Conservation (phyloP, 2,888 invertebrate genomes). For the Pterostichus madidus region DNA sequence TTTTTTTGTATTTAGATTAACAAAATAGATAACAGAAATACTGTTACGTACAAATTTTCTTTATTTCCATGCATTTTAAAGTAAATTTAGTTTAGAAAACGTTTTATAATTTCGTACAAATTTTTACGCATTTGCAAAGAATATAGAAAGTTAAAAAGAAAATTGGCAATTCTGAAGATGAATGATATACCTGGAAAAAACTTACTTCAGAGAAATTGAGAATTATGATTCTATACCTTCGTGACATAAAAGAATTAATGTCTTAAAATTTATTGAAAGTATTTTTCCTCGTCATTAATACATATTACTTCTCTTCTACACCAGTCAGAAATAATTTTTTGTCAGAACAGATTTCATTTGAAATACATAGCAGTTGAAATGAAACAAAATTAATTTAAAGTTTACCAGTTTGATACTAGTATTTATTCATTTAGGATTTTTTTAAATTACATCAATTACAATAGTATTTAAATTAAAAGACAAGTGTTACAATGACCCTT, state of each 20-base stretch:
- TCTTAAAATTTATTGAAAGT: slow-evolving; percentile 21
- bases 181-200: slow-evolving; percentile 4
- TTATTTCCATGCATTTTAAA: neutral
- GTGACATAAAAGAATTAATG: slow-evolving; percentile 33
- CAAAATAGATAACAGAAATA: neutral
- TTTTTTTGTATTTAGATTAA: neutral
- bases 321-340: neutral
- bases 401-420: too few species aligned
- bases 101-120: too few species aligned
- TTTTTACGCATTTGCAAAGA: neutral
- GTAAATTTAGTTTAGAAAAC: neutral
- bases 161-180: slow-evolving; percentile 14
- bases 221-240: neutral
- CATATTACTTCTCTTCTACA: neutral
- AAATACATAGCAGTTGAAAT: neutral
- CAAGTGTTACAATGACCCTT: too few species aligned
- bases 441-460: too few species aligned
- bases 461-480: too few species aligned
- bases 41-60: neutral
- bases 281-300: slow-evolving; percentile 15
- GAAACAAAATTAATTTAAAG: too few species aligned
- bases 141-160: neutral
- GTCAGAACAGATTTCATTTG: neutral
- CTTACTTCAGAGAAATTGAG: slow-evolving; percentile 26
- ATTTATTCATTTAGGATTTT: too few species aligned